Evolutionary conservation across 2,888 invertebrate genomes (phyloP).

Genomic region (Germaria angustata): DNA sequence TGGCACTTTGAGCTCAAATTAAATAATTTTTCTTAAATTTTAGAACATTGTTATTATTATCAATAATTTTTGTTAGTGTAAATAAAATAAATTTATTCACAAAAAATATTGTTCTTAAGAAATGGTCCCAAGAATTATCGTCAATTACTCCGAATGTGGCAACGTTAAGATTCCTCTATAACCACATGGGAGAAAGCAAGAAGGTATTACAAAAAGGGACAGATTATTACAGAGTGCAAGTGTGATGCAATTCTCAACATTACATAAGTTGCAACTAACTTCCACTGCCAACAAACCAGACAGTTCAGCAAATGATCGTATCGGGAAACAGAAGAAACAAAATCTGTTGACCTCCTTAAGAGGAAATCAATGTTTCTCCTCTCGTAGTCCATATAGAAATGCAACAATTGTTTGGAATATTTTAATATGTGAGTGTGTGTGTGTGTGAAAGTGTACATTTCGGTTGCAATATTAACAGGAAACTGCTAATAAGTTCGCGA

Average conservation of each 20-base stretch:
- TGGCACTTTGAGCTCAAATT: too few relatives aligned
- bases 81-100: too few relatives aligned
- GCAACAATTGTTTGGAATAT: not conserved
- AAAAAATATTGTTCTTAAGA: too few relatives aligned
- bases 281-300: not conserved
- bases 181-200: too few relatives aligned
- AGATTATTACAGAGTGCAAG: not conserved
- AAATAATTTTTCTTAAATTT: too few relatives aligned
- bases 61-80: too few relatives aligned
- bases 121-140: too few relatives aligned
- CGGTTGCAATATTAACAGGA: conserved; percentile 68
- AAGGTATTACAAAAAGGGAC: too few relatives aligned
- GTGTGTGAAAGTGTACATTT: conserved; percentile 35
- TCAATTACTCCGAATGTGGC: too few relatives aligned
- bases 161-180: too few relatives aligned
- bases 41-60: too few relatives aligned
- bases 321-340: conserved; percentile 40
- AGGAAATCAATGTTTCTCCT: conserved; percentile 66
- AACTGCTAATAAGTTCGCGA: conserved; percentile 70
- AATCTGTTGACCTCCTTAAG: conserved; percentile 66
- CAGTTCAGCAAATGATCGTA: conserved; percentile 4
- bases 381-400: not conserved
- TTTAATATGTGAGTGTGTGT: not conserved
- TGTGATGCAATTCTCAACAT: conserved; percentile 14
- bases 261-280: conserved; percentile 27